phyloP scores from a whole-genome alignment of 2,797 vertebrate species.

The Neoniphon sammara region DNA sequence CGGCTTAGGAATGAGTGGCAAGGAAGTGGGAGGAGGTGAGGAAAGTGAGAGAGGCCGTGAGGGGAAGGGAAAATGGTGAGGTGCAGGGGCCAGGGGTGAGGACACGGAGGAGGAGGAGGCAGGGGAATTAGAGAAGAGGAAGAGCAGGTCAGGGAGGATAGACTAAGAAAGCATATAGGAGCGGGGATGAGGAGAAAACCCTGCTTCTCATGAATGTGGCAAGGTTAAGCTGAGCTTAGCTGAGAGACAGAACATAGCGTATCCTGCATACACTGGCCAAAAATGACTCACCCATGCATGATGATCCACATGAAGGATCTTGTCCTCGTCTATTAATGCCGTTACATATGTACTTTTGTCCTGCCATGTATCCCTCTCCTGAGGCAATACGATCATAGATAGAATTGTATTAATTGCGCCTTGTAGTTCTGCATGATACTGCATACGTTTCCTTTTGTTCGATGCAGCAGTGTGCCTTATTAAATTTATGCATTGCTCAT shows the following conservation, averaged over 20 bases:
- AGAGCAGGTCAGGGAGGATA: slow-evolving; percentile 36
- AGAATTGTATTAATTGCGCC: slow-evolving; percentile 17
- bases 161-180: slow-evolving; percentile 55
- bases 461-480: not conserved
- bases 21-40: slow-evolving; percentile 3
- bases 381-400: slow-evolving; percentile 22
- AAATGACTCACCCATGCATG: slow-evolving; percentile 55
- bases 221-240: slow-evolving; percentile 45
- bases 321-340: slow-evolving; percentile 37
- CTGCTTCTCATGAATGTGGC: slow-evolving; percentile 40
- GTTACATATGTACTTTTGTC: slow-evolving; percentile 36
- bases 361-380: slow-evolving; percentile 25
- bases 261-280: slow-evolving; percentile 55
- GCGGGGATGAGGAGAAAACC: slow-evolving; percentile 21
- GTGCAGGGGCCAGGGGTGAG: not conserved
- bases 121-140: slow-evolving; percentile 37
- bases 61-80: slow-evolving; percentile 8
- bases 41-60: not conserved
- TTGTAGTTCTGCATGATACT: slow-evolving; percentile 17
- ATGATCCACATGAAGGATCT: slow-evolving; percentile 41
- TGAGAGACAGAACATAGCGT: slow-evolving; percentile 46
- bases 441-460: not conserved
- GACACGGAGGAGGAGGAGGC: slow-evolving; percentile 2
- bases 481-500: not conserved
- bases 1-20: slow-evolving; percentile 12